These are phyloP conservation scores for Columba janthina DNA, from an alignment of 2,113 vertebrate genomes.

Conservation along the genomic window DNA sequence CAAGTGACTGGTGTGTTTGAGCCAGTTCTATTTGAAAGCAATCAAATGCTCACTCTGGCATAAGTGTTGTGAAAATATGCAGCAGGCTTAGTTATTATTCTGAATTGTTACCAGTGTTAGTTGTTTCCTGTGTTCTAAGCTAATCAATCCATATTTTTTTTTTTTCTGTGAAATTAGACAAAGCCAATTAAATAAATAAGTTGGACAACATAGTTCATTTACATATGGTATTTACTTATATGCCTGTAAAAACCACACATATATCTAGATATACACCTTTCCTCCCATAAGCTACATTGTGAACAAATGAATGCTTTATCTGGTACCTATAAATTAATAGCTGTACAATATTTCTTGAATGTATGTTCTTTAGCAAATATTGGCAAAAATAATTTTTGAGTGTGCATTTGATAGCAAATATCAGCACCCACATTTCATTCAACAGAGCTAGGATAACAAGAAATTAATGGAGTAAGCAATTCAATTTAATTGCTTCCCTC, in stretches of 20 bases:
- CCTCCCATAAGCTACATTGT: rapidly evolving
- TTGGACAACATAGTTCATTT: not conserved
- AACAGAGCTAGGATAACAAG: not conserved
- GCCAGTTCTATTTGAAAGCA: not conserved
- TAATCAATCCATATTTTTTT: not conserved
- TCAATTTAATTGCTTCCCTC: not conserved
- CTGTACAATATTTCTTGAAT: not conserved
- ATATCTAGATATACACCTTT: not conserved
- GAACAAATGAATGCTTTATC: not conserved
- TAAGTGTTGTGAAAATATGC: not conserved
- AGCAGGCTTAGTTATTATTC: not conserved
- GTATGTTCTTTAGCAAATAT: not conserved
- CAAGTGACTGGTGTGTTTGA: not conserved
- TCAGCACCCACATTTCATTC: not conserved
- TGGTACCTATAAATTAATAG: not conserved
- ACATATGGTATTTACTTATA: not conserved
- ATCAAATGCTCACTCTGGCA: not conserved
- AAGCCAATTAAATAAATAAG: not conserved
- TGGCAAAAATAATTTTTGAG: not conserved
- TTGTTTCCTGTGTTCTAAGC: not conserved
- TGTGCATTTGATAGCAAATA: not conserved
- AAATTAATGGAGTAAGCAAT: not conserved
- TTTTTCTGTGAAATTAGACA: not conserved
- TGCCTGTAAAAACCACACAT: rapidly evolving
- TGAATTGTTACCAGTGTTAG: not conserved